Evolutionary conservation across 2,113 vertebrate species (phyloP).

Genomic region (Sylvia atricapilla): DNA sequence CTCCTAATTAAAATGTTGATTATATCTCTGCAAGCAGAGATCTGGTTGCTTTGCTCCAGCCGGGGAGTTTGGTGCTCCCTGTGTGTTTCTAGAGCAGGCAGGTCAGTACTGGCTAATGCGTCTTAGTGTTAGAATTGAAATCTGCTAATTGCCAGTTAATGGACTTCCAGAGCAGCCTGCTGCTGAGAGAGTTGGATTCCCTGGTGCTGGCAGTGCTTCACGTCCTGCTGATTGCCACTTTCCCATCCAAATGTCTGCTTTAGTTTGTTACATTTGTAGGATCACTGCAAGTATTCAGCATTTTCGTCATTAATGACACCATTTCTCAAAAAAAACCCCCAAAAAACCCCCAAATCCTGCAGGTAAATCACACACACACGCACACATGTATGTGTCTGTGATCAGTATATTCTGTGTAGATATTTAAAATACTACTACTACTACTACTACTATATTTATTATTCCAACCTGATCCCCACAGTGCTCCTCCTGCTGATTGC

Average conservation of each 20-base stretch:
- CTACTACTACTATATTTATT: too few species aligned
- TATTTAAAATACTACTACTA: too few species aligned
- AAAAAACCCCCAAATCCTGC: too few species aligned
- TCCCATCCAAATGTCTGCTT: background rate
- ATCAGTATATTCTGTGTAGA: too few species aligned
- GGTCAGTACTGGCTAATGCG: background rate
- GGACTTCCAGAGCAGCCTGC: background rate
- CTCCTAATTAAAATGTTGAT: background rate
- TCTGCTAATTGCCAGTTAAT: background rate
- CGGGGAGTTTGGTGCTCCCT: background rate
- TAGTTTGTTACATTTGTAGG: background rate
- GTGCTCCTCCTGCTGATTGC: background rate
- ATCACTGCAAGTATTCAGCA: background rate
- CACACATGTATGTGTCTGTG: too few species aligned
- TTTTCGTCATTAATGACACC: background rate
- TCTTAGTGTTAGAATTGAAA: background rate
- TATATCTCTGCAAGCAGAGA: background rate
- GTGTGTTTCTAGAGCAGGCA: background rate
- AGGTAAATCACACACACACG: too few species aligned
- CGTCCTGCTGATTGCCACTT: background rate
- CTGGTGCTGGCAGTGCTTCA: background rate
- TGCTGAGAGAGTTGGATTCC: background rate
- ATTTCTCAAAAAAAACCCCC: background rate
- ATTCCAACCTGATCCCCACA: too few species aligned
- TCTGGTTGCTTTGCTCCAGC: background rate